These are phyloP conservation scores for Lepus oiostolus DNA, from an alignment of 2,797 vertebrate genomes.

Conservation along the genomic window DNA sequence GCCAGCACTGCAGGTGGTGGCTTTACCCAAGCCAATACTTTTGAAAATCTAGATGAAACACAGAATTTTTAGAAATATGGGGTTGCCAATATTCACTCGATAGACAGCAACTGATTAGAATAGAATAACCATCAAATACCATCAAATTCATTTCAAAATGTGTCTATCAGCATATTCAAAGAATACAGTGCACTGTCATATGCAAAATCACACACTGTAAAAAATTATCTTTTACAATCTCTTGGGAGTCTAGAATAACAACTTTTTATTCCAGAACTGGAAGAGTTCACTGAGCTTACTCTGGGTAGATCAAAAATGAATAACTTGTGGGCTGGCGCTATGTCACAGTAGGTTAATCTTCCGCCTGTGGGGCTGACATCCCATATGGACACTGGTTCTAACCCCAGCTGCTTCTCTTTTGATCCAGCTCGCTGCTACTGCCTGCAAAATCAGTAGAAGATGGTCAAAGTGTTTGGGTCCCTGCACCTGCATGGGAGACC, in stretches of 20 bases:
- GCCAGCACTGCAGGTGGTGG: no score
- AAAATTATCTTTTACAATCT: conserved; percentile 58
- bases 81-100: conserved; percentile 44
- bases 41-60: conserved; percentile 57
- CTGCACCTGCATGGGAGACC: no score
- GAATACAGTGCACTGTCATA: neutral
- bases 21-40: neutral
- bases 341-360: no score
- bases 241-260: neutral
- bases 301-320: conserved; percentile 36
- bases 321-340: no score
- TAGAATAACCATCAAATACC: neutral
- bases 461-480: no score
- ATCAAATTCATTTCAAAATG: neutral
- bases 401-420: no score
- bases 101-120: neutral
- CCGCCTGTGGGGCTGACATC: no score
- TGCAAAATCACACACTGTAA: conserved; percentile 18
- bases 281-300: conserved; percentile 16
- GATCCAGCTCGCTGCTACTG: no score
- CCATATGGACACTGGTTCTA: no score
- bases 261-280: neutral
- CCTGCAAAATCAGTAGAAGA: no score
- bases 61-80: conserved; percentile 48
- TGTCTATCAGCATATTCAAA: conserved; percentile 10